These are phyloP conservation scores for Galeopsomyia nigrocyanea DNA, from an alignment of 2,888 invertebrate species.

Conservation along the genomic window DNA sequence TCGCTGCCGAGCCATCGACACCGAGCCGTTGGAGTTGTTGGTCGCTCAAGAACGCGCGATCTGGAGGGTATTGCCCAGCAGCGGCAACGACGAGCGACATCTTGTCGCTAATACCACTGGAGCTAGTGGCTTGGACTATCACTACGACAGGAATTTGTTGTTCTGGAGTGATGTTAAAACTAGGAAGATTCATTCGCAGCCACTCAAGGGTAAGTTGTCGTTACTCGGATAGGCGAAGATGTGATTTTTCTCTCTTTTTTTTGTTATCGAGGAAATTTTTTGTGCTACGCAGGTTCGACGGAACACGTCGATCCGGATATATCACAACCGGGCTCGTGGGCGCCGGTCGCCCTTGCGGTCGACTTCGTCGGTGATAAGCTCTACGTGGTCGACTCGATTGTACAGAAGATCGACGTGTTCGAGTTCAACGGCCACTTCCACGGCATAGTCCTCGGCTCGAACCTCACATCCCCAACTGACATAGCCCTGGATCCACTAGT, in stretches of 20 bases:
- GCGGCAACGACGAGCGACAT: conserved; percentile 75
- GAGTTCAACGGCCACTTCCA: conserved; percentile 89
- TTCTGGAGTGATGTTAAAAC: conserved; percentile 94
- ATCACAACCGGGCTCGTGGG: conserved; percentile 86
- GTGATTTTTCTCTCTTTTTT: neutral
- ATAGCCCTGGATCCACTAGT: conserved; percentile 92
- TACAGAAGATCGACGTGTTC: conserved; percentile 95
- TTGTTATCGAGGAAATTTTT: neutral
- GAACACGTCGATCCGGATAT: conserved; percentile 74
- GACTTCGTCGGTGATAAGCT: conserved; percentile 98
- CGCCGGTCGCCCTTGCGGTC: conserved; percentile 91
- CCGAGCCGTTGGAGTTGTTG: conserved; percentile 74
- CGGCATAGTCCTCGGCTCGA: conserved; percentile 91
- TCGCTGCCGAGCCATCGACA: conserved; percentile 69
- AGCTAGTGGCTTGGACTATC: conserved; percentile 89
- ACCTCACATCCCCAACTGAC: conserved; percentile 91
- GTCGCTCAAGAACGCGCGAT: conserved; percentile 82
- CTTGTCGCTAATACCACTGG: conserved; percentile 85
- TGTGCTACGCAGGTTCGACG: conserved; percentile 18
- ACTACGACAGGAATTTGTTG: conserved; percentile 81
- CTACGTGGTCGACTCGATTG: conserved; percentile 93
- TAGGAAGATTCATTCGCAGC: conserved; percentile 77
- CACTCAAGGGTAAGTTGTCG: conserved; percentile 57
- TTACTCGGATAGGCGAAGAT: too few species aligned
- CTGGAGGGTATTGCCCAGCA: conserved; percentile 78